A percentile compares a stretch with the other conserved stretches of the same genome.
Conservation (phyloP, 2,888 invertebrate species). For the Perdita meconis region DNA sequence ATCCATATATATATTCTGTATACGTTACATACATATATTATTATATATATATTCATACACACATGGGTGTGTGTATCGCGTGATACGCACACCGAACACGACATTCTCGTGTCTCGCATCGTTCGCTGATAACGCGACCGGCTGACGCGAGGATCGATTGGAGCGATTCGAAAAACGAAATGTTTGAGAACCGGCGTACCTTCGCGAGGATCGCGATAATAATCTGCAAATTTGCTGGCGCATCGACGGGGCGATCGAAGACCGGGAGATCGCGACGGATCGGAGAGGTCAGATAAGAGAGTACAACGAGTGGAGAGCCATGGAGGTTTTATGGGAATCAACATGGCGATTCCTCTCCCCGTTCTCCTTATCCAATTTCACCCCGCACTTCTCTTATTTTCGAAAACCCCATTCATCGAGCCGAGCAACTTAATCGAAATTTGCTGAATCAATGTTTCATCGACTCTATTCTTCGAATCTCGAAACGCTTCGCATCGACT, state of each 20-base stretch:
- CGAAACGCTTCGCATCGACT: no score
- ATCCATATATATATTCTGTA: conserved; percentile 32
- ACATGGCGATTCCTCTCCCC: not conserved
- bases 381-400: not conserved
- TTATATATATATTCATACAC: conserved; percentile 55
- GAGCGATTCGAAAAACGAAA: conserved; percentile 4
- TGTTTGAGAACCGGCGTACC: not conserved
- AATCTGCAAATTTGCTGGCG: conserved; percentile 6
- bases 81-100: not conserved
- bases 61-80: conserved; percentile 17
- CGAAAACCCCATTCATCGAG: not conserved
- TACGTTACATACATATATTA: conserved; percentile 33
- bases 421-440: not conserved
- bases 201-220: not conserved
- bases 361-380: not conserved
- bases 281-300: not conserved
- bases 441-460: no score
- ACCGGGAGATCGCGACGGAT: not conserved
- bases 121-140: conserved; percentile 61
- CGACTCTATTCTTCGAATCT: no score
- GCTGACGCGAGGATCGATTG: conserved; percentile 50
- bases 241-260: not conserved
- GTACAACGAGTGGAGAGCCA: not conserved
- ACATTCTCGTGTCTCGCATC: conserved; percentile 6
- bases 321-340: not conserved